Evolutionary conservation across 2,888 invertebrate genomes (phyloP).

Genomic region (Lymantria monacha): DNA sequence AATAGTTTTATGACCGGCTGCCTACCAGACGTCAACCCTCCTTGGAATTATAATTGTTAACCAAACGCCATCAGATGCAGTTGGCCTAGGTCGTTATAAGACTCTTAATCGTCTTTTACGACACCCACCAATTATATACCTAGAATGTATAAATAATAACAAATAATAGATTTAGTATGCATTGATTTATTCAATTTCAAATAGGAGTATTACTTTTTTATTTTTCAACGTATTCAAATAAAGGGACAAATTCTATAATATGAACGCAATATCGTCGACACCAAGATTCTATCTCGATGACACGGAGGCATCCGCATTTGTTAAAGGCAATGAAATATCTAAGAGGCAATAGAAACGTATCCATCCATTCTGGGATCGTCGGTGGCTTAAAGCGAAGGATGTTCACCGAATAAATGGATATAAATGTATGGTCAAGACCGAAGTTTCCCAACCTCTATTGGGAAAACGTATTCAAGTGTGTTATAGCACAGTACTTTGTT

Average conservation of each 20-base stretch:
- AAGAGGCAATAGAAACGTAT: conserved; percentile 55
- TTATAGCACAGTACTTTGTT: conserved; percentile 7
- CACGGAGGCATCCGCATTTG: conserved; percentile 50
- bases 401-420: conserved; percentile 55
- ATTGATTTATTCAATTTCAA: too few species aligned
- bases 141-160: too few species aligned
- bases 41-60: too few species aligned
- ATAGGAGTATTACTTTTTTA: too few species aligned
- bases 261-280: conserved; percentile 31
- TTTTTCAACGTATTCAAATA: conserved; percentile 14
- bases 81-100: too few species aligned
- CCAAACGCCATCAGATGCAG: too few species aligned
- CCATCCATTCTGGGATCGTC: conserved; percentile 46
- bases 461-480: conserved; percentile 30
- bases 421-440: conserved; percentile 48
- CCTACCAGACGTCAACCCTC: too few species aligned
- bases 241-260: conserved; percentile 28
- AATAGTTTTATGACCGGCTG: too few species aligned
- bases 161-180: too few species aligned
- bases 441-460: conserved; percentile 34
- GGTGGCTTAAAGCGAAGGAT: conserved; percentile 44
- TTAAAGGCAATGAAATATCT: conserved; percentile 60
- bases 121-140: too few species aligned
- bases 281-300: conserved; percentile 38
- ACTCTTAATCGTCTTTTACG: too few species aligned